Conservation (phyloP, 2,888 invertebrate species). For the Lasiommata megera region DNA sequence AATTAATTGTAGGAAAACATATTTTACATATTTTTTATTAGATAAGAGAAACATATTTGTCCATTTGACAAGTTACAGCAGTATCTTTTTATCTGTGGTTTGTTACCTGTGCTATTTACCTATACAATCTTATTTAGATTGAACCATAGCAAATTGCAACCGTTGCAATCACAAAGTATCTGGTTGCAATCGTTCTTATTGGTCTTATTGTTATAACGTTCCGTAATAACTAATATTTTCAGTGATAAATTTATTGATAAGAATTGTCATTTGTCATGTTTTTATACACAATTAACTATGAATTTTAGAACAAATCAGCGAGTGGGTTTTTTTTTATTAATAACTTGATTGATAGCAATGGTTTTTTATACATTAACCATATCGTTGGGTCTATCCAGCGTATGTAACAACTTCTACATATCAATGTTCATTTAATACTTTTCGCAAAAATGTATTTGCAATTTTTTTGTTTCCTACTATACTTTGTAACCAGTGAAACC, state of each 20-base stretch:
- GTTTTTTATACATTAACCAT: neutral
- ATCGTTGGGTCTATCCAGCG: neutral
- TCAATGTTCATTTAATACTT: neutral
- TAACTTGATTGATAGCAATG: neutral
- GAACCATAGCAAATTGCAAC: neutral
- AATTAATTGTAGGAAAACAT: neutral
- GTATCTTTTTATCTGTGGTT: no score
- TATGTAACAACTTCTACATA: neutral
- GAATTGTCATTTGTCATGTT: no score
- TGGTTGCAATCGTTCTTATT: neutral
- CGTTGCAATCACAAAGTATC: no score
- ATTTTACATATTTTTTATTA: neutral
- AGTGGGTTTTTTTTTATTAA: neutral
- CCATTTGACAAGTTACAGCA: neutral
- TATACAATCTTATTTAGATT: neutral
- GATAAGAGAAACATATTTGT: neutral
- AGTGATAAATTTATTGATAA: no score
- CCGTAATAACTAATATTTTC: neutral
- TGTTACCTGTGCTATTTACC: no score
- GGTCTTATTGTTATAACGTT: neutral
- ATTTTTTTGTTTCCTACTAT: conserved; percentile 43
- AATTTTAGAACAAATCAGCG: neutral
- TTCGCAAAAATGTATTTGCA: conserved; percentile 47
- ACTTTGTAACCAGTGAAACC: conserved; percentile 40
- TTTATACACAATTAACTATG: neutral